Evolutionary conservation across 2,888 invertebrate genomes (phyloP).

Genomic region (Zygogramma bicolorata): DNA sequence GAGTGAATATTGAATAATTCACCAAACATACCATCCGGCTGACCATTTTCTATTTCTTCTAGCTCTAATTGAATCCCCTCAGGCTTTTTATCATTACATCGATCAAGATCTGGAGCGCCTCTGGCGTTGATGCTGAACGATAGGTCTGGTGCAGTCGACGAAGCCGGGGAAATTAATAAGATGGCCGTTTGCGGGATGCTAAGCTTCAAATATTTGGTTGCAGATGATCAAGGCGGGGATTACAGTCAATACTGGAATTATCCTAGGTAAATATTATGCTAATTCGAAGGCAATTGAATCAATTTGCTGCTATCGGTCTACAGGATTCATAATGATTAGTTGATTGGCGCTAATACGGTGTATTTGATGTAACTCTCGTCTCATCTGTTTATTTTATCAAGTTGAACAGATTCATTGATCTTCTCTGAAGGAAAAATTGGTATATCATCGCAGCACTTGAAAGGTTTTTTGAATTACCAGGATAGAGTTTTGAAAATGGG

Average conservation of each 20-base stretch:
- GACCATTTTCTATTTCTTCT: conserved; percentile 38
- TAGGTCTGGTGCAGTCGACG: conserved; percentile 6
- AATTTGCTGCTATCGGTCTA: too few species aligned
- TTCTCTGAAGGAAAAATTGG: too few species aligned
- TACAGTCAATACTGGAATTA: neutral
- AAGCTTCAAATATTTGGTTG: neutral
- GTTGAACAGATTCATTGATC: too few species aligned
- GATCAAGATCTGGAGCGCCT: conserved; percentile 23
- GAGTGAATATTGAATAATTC: conserved; percentile 43
- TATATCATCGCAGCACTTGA: too few species aligned
- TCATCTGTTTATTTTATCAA: too few species aligned
- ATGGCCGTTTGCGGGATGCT: neutral
- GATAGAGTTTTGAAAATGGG: too few species aligned
- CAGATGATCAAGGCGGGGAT: neutral
- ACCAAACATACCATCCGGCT: conserved; percentile 31
- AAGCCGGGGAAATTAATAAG: neutral
- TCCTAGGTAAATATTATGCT: neutral
- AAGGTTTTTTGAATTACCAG: too few species aligned
- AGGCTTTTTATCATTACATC: conserved; percentile 30
- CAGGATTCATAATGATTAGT: too few species aligned
- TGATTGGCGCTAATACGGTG: too few species aligned
- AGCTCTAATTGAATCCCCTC: conserved; percentile 35
- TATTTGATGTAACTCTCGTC: too few species aligned
- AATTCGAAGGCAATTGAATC: neutral
- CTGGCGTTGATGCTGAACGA: neutral